These are phyloP conservation scores for Allygus modestus DNA, from an alignment of 2,888 invertebrate genomes.

Conservation along the genomic window DNA sequence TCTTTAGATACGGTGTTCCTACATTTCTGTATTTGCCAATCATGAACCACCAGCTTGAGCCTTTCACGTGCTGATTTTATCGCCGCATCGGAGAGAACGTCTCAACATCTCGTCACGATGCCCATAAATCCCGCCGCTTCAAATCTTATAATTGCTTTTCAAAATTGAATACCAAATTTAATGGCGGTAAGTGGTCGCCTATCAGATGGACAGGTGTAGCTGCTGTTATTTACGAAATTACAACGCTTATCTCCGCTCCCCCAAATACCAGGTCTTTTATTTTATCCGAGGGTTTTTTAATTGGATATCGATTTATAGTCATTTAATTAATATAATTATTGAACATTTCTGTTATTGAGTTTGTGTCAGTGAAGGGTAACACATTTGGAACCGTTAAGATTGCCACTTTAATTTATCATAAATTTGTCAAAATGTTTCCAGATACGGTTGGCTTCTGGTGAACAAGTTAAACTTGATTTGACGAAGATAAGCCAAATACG, in stretches of 20 bases:
- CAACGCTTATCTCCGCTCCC: background rate
- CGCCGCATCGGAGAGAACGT: background rate
- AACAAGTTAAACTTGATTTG: too few relatives aligned
- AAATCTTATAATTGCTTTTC: conserved; percentile 43
- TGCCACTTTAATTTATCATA: too few relatives aligned
- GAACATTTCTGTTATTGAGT: background rate
- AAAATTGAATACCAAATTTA: conserved; percentile 41
- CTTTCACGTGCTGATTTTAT: background rate
- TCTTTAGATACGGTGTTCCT: too few relatives aligned
- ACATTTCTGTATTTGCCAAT: too few relatives aligned
- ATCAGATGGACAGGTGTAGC: conserved; percentile 28
- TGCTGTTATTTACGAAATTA: conserved; percentile 29
- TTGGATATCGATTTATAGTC: conserved; percentile 12
- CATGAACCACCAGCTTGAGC: background rate
- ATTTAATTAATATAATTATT: background rate
- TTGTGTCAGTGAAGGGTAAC: too few relatives aligned
- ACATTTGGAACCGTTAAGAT: too few relatives aligned
- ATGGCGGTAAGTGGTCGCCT: conserved; percentile 22
- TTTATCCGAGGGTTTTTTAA: background rate
- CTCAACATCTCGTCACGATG: conserved; percentile 12
- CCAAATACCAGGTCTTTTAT: background rate
- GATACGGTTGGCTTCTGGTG: too few relatives aligned
- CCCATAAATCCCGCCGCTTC: conserved; percentile 31
- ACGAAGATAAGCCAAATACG: too few relatives aligned
- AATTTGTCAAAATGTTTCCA: too few relatives aligned